Evolutionary conservation across 2,888 invertebrate species (phyloP).

Genomic region (Patella ulyssiponensis): DNA sequence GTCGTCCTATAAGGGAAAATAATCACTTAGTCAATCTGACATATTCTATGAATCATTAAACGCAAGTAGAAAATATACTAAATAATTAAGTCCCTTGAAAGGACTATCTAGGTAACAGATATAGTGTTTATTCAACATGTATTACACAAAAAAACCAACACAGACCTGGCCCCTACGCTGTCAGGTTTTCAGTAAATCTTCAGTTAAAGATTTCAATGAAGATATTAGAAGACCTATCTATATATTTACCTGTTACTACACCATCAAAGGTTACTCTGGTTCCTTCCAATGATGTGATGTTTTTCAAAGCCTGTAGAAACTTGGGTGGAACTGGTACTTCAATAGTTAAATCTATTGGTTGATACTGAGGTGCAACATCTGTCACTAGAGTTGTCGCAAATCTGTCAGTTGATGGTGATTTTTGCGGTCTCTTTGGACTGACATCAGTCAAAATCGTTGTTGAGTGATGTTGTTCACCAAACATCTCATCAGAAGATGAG

Average conservation of each 20-base stretch:
- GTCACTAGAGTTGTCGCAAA: slow-evolving; percentile 60
- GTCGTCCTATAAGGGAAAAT: slow-evolving; percentile 80
- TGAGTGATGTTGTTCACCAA: slow-evolving; percentile 44
- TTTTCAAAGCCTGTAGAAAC: slow-evolving; percentile 81
- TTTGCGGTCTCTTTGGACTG: slow-evolving; percentile 45
- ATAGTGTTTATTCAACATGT: background rate
- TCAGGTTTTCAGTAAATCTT: no score
- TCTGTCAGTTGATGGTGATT: slow-evolving; percentile 46
- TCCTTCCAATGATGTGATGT: slow-evolving; percentile 90
- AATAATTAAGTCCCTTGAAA: background rate
- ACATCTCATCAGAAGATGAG: slow-evolving; percentile 49
- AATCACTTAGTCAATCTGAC: background rate
- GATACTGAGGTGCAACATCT: slow-evolving; percentile 61
- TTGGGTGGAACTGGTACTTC: slow-evolving; percentile 69
- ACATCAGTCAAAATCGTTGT: slow-evolving; percentile 58
- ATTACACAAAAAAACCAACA: no score
- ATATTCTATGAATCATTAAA: background rate
- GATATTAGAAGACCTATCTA: no score
- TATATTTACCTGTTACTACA: slow-evolving; percentile 79
- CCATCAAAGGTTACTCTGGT: slow-evolving; percentile 93
- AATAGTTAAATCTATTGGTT: slow-evolving; percentile 69
- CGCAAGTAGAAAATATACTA: background rate
- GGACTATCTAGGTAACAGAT: background rate
- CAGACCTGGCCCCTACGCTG: no score
- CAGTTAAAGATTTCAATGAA: no score